A percentile compares a stretch with the other conserved stretches of the same genome.
Evolutionary conservation across 2,113 vertebrate species (phyloP).

Genomic region (Parus major): DNA sequence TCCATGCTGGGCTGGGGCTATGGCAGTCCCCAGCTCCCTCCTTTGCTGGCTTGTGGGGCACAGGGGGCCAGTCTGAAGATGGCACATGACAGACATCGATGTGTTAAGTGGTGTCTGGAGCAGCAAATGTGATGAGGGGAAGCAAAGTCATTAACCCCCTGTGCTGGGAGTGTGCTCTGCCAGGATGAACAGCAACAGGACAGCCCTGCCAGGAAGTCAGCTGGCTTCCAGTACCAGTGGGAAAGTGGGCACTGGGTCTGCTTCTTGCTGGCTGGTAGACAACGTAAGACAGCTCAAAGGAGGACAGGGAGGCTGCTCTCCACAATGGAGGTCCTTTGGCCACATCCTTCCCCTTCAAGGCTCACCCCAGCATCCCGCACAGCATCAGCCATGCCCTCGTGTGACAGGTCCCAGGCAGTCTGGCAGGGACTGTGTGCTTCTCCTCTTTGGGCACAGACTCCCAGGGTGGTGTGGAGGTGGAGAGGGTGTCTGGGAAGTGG

Average conservation of each 20-base stretch:
- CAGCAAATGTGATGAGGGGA: neutral
- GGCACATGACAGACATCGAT: rapidly evolving
- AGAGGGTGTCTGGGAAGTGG: rapidly evolving
- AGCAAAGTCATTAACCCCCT: rapidly evolving
- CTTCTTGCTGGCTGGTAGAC: neutral
- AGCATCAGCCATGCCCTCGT: neutral
- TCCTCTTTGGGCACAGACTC: neutral
- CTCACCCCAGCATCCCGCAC: neutral
- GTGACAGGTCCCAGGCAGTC: neutral
- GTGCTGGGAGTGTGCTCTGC: neutral
- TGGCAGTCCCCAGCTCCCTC: neutral
- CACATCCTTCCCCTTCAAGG: neutral
- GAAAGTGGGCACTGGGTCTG: neutral
- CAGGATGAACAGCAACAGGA: neutral
- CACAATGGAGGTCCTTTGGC: neutral
- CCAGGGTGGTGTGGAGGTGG: neutral
- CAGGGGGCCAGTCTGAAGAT: neutral
- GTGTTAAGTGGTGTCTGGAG: neutral
- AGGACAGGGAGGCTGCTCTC: neutral
- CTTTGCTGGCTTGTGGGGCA: neutral
- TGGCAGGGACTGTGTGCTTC: rapidly evolving
- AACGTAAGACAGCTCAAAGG: neutral
- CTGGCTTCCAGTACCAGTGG: neutral
- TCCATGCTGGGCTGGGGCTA: neutral
- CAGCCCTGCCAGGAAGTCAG: neutral